phyloP scores from a whole-genome alignment of 2,888 invertebrate genomes.

The Pharmacophagus antenor region DNA sequence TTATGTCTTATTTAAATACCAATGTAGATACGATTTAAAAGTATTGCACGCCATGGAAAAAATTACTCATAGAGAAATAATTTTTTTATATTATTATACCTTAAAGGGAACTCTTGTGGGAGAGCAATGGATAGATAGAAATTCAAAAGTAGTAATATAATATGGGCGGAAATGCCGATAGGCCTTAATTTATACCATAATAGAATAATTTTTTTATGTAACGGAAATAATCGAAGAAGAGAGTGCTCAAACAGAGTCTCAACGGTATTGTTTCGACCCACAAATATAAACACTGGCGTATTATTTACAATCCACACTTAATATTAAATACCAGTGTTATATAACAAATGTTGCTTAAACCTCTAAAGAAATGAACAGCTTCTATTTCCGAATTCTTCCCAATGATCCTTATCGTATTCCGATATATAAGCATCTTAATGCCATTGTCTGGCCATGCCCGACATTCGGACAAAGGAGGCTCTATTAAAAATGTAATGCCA shows the following conservation, averaged over 20 bases:
- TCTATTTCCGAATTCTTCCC: constrained; percentile 22
- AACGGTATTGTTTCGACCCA: background rate
- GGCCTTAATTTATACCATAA: too few species aligned
- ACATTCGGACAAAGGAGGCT: constrained; percentile 46
- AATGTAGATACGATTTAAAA: too few species aligned
- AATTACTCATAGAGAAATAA: too few species aligned
- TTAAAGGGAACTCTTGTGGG: too few species aligned
- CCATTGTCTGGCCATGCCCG: constrained; percentile 36
- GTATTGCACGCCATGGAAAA: too few species aligned
- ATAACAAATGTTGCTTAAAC: background rate
- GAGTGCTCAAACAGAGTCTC: background rate
- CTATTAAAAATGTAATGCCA: constrained; percentile 47
- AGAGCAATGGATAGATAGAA: too few species aligned
- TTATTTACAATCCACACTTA: background rate
- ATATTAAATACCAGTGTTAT: constrained; percentile 1
- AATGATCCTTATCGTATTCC: constrained; percentile 38
- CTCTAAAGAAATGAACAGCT: constrained; percentile 16
- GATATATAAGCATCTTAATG: constrained; percentile 35
- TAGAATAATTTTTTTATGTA: too few species aligned
- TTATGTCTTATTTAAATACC: too few species aligned
- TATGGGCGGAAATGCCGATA: too few species aligned
- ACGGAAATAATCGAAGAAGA: background rate
- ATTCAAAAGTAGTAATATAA: too few species aligned
- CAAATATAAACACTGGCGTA: background rate
- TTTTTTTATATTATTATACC: too few species aligned